These are phyloP conservation scores for Nephila pilipes DNA, from an alignment of 1,140 invertebrate species.

Conservation along the genomic window DNA sequence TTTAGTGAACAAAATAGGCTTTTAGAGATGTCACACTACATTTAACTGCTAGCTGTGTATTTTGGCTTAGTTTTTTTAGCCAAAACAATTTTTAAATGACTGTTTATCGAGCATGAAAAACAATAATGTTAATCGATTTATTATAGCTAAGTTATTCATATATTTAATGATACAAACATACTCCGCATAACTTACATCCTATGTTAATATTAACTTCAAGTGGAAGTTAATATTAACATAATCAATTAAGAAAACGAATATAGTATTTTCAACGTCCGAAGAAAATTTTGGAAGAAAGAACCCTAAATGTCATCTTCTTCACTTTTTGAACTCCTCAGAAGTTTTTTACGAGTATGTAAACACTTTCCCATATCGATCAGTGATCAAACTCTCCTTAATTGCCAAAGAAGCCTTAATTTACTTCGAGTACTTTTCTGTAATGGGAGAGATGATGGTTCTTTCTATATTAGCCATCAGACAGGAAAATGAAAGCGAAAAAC, in stretches of 20 bases:
- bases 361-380: background rate
- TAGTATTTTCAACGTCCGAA: background rate
- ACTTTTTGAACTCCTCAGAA: background rate
- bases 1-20: too few species aligned
- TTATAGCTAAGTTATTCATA: too few species aligned
- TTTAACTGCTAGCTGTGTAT: too few species aligned
- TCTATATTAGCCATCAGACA: background rate
- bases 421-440: constrained; percentile 16
- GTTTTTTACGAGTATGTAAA: background rate
- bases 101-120: too few species aligned
- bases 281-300: background rate
- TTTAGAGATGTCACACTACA: too few species aligned
- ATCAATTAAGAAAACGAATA: constrained; percentile 12
- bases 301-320: background rate
- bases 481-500: background rate
- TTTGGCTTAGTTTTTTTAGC: too few species aligned
- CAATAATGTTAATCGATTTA: too few species aligned
- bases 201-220: too few species aligned
- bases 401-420: constrained; percentile 13
- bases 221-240: background rate
- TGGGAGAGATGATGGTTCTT: constrained; percentile 8
- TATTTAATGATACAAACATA: too few species aligned
- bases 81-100: too few species aligned
- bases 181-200: too few species aligned
- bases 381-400: background rate